These are phyloP conservation scores for Lithophane ornitopus DNA, from an alignment of 2,888 invertebrate species.

Conservation along the genomic window DNA sequence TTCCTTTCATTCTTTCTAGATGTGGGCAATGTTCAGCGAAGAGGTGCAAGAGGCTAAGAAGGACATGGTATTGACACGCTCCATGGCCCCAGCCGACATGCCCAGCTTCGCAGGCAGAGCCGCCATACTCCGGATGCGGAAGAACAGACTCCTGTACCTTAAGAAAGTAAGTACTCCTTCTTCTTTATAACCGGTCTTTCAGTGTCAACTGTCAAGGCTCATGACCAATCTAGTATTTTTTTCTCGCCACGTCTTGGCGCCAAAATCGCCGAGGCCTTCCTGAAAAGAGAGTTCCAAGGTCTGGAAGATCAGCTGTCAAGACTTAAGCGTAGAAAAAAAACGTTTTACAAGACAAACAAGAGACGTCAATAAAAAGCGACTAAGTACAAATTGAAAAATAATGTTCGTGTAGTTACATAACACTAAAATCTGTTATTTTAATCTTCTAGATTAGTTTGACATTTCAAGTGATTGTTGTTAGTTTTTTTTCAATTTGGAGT, in stretches of 20 bases:
- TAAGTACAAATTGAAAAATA: background rate
- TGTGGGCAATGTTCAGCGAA: constrained; percentile 94
- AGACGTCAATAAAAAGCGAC: background rate
- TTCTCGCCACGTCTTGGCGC: background rate
- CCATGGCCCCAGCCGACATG: constrained; percentile 91
- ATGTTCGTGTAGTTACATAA: no score
- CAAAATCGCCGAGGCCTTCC: background rate
- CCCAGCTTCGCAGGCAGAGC: constrained; percentile 94
- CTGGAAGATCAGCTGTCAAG: no score
- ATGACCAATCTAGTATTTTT: no score
- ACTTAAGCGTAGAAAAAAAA: background rate
- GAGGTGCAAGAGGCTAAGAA: constrained; percentile 94
- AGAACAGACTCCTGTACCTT: constrained; percentile 91
- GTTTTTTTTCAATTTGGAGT: no score
- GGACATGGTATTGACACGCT: constrained; percentile 91
- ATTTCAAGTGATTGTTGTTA: no score
- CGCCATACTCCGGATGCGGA: constrained; percentile 92
- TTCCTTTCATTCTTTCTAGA: constrained; percentile 74
- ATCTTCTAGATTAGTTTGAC: no score
- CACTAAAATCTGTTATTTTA: no score
- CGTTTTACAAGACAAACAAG: background rate
- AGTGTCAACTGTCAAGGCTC: background rate
- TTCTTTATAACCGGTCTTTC: background rate
- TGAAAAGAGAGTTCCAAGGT: background rate
- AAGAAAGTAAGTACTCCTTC: constrained; percentile 85